phyloP scores from a whole-genome alignment of 1,140 invertebrate species.

The Aphelinus atriplicis region DNA sequence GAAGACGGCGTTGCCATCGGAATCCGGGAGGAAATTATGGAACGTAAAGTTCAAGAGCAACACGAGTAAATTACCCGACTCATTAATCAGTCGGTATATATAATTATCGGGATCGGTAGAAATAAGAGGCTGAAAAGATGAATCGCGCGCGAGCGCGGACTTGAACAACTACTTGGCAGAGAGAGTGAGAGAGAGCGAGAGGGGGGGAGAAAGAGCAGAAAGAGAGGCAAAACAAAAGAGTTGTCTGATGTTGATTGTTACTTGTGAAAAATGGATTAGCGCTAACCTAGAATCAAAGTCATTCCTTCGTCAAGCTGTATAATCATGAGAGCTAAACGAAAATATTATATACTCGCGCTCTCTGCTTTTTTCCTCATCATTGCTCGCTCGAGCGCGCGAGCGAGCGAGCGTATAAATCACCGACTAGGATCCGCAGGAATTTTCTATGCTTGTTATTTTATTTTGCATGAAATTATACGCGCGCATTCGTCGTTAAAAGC shows the following conservation, averaged over 20 bases:
- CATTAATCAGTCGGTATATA: background rate
- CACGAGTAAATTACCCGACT: background rate
- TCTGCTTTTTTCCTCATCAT: conserved; percentile 1
- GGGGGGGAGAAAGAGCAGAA: no score
- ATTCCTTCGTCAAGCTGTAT: conserved; percentile 6
- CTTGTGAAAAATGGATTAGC: conserved; percentile 36
- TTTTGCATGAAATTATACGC: no score
- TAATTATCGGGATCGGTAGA: background rate
- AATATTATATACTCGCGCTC: conserved; percentile 16
- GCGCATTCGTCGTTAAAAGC: no score
- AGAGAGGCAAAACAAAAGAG: conserved; percentile 7
- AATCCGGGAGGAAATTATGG: no score
- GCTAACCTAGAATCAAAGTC: conserved; percentile 31
- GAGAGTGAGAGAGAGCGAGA: no score
- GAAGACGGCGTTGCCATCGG: no score
- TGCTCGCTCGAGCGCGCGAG: conserved; percentile 13
- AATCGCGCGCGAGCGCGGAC: no score
- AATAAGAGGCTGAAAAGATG: no score
- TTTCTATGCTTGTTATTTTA: background rate
- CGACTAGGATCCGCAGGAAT: background rate
- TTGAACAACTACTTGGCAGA: background rate
- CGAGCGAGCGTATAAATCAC: conserved; percentile 9
- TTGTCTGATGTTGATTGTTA: conserved; percentile 30
- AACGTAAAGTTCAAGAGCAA: no score
- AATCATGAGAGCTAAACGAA: conserved; percentile 30